Base-by-base conservation (phyloP, 2,113 vertebrate species). In the Apodemus speciosus region DNA sequence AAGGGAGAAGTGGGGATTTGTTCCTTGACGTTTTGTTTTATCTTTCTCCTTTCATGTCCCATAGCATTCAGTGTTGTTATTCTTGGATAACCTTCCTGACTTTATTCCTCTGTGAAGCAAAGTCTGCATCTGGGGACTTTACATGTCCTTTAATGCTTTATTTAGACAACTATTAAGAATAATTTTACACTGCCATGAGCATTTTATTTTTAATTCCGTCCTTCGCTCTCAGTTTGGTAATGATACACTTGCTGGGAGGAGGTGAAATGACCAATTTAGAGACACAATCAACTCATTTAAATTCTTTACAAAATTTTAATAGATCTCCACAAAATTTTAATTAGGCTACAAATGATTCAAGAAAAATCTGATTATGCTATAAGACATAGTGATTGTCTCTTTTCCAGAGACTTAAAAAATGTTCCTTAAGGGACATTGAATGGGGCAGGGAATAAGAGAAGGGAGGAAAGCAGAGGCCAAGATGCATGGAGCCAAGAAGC, bases 301-400 rank as follows among this genome's bases (percentile, higher is more conserved):
- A 72, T 86, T 83, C 14, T 53, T 38, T 14, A 35, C 4, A 25
- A 32, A 76, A 6, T 85, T 62, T 88, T 27, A 91, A 58, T 40
- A n/a, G 20, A 68, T 5, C 2, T 77, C 20, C 11, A 58, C 40
- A 56, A 85, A 56, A 38, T 15, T 73, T 76, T 72, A 75, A 72
- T 53, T 93, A 92, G n/a, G 35, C 40, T 76, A n/a, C 66, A 72
- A 76, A 73, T 73, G 16, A 89, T 40, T 76, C 49, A 60, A 79
- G 18, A 11, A 71, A 62, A 95, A 69, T 1, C 6, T 0, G 62
- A 27, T 84, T 86, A 25, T 92, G 53, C 21, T 71, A 69, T 49
- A 80, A 86, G 66, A 40, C 16, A n/a, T 76, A 68, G 30, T 30
- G 9, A n/a, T 62, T 71, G 20, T 58, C 23, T 64, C 7, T 83